Base-by-base conservation (phyloP, 2,888 invertebrate species). In the Lumbricus terrestris region DNA sequence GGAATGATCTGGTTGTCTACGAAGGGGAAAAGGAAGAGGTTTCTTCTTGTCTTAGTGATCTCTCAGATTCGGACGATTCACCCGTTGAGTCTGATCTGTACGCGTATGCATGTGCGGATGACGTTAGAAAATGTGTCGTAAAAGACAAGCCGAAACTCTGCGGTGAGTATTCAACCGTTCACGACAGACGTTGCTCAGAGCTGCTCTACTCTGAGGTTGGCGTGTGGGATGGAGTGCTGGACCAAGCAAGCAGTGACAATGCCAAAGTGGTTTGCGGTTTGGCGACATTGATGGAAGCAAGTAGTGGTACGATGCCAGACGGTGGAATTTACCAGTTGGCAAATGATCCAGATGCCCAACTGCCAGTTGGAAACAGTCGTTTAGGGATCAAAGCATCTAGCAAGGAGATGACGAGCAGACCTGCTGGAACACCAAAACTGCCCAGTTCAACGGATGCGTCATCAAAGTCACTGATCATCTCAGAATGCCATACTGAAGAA, bases 61-160 rank as follows among this genome's bases (percentile, higher is more conserved):
- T 69, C 6, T 16, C 69, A 29, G 69, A n/a, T 11, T 69, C 69
- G 0, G 85, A 85, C 16, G 85, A 85, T 0, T 23, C 85, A 5
- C 20, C 34, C 35, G 37, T 35, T 85, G 85, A 37, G 35, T 18
- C 35, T 1, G 85, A 85, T 85, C 16, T 85, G 35, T 85, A 85
- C 16, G 85, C 85, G 1, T 85, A 85, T 33, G 85, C 85, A 34
- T 20, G 35, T 85, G 85, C 85, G 29, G 35, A 85, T 20, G 85
- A 85, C 34, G 23, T 85, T 85, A 29, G 85, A 85, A 85, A 85
- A 35, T 34, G 34, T 23, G 34, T 85, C 13, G 6, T 85, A 85
- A 34, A 85, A 85, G 85, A 85, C 85, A 85, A 85, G 15, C 85
- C 85, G 5, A 85, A 85, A 34, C 37, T 85, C 34, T 85, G 85